These are phyloP conservation scores for Xiphias gladius DNA, from an alignment of 2,113 vertebrate species.

Conservation along the genomic window DNA sequence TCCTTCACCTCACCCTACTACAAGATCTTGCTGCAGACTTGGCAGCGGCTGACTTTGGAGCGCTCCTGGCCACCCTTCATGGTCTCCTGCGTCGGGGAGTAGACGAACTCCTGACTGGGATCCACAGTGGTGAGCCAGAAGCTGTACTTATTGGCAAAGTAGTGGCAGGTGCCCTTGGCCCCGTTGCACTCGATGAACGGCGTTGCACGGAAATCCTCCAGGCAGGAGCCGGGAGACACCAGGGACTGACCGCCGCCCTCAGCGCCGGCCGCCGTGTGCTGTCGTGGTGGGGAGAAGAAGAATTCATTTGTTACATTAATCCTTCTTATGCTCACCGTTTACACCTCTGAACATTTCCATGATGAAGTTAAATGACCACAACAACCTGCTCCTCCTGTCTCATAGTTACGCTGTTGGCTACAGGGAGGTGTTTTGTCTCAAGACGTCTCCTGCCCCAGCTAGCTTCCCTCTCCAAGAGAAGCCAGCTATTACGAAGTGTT, in stretches of 20 bases:
- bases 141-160: constrained; percentile 97
- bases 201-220: constrained; percentile 95
- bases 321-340: no score
- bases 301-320: not conserved
- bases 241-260: constrained; percentile 96
- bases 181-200: constrained; percentile 98
- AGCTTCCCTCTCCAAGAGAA: no score
- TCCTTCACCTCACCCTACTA: constrained; percentile 83
- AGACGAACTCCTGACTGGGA: constrained; percentile 85
- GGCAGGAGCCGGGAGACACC: constrained; percentile 94
- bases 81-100: constrained; percentile 84
- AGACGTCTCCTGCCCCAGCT: no score
- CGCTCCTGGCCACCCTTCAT: constrained; percentile 92
- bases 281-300: constrained; percentile 22
- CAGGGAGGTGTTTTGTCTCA: no score
- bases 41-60: constrained; percentile 92
- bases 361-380: no score
- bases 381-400: no score
- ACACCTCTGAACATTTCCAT: no score
- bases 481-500: no score
- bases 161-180: constrained; percentile 92
- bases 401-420: no score
- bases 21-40: constrained; percentile 97
- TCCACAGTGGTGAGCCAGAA: constrained; percentile 95
- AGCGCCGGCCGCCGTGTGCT: constrained; percentile 93